Evolutionary conservation across 2,113 vertebrate genomes (phyloP).

Genomic region (Cinclus cinclus): DNA sequence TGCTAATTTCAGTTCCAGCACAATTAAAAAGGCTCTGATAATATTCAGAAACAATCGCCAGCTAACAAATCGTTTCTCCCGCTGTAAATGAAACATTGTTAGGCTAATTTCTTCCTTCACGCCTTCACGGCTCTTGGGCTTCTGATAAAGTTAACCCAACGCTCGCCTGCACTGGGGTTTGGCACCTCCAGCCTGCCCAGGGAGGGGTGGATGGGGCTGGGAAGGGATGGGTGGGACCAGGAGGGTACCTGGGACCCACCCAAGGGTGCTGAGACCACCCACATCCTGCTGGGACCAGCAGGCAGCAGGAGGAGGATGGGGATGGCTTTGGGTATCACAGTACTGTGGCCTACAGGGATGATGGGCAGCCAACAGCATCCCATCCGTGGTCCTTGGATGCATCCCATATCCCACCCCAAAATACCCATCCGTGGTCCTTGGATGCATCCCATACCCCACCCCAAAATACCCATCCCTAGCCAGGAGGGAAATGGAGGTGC

Average conservation of each 20-base stretch:
- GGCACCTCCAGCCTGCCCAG: neutral
- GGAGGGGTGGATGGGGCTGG: neutral
- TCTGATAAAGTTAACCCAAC: conserved; percentile 88
- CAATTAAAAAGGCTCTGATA: conserved; percentile 95
- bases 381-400: neutral
- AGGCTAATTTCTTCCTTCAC: conserved; percentile 85
- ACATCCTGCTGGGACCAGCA: fast-evolving
- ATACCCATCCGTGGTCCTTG: neutral
- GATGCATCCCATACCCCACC: neutral
- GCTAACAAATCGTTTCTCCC: conserved; percentile 88
- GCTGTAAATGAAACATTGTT: conserved; percentile 90
- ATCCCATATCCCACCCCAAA: neutral
- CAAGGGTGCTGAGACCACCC: neutral
- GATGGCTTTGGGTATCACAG: neutral
- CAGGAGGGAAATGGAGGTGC: neutral
- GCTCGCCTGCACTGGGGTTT: neutral
- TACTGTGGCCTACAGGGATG: neutral
- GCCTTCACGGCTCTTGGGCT: conserved; percentile 33
- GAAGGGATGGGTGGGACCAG: neutral
- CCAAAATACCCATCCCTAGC: neutral
- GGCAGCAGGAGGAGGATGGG: neutral
- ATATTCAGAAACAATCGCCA: conserved; percentile 86
- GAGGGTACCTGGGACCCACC: fast-evolving
- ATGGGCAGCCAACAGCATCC: neutral
- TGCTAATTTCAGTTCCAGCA: conserved; percentile 97